Evolutionary conservation across 2,888 invertebrate species (phyloP), one percentile per base, ranked within the genome.

Genomic region (Eustalomyia histrio): DNA sequence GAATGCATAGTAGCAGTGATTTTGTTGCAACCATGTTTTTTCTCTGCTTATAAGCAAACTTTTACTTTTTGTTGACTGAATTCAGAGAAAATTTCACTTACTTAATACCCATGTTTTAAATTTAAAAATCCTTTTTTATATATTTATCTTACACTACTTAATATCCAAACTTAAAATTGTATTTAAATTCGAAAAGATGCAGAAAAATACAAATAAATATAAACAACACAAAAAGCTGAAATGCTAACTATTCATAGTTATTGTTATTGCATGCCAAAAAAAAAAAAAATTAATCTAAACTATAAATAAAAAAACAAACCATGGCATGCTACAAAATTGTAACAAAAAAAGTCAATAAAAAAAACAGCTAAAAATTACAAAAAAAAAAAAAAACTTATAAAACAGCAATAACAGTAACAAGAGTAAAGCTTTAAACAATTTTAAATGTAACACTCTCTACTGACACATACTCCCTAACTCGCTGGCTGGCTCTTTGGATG

Each of bases 121-220:
- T 24, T 24, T 3, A 3, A 24, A 18, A 52, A 52, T 52, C 33
- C 18, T 1, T 17, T 52, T 24, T 52, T 53, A 18, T 18, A n/a
- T 35, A 35, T 29, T 7, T 21, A 39, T 39, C 35, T 21, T 35
- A 16, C 21, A 53, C 18, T 39, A 50, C 10, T 16, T 61, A 43
- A 10, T 21, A 63, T 33, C 29, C 7, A 16, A 43, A 64, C 17
- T 64, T 17, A 7, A 64, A 64, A 64, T 24, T 18, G 6, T 63
- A 47, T 67, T 55, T 61, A 21, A 61, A 61, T 67, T 61, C 61
- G 72, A 72, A 53, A 61, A 14, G 21, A 72, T 55, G 35, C 14
- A 29, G 21, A 29, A 16, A 17, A 63, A 29, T 17, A 43, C 29
- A 43, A 63, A 72, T 55, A 63, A 29, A 47, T 21, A 6, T 55